A percentile compares a stretch with the other conserved stretches of the same genome.
phyloP scores from a whole-genome alignment of 1,140 invertebrate species.

The Drosophila ogumai region DNA sequence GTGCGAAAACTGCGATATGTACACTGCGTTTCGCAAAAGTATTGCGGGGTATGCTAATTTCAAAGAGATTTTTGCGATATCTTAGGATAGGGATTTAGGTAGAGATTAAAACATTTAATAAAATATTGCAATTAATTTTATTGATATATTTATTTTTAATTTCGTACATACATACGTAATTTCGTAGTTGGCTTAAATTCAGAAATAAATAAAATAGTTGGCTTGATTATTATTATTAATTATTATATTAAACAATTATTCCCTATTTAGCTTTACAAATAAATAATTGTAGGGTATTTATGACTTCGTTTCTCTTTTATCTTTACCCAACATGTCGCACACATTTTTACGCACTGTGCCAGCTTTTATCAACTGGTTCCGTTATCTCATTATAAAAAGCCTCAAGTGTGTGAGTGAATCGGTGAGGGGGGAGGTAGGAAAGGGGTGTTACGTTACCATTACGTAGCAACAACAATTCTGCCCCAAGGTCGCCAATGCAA shows the following conservation, averaged over 20 bases:
- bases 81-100: not conserved
- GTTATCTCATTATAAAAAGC: slow-evolving; percentile 63
- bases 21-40: slow-evolving; percentile 22
- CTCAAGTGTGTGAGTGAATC: slow-evolving; percentile 3
- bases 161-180: too few species aligned
- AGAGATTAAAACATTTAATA: too few species aligned
- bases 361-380: slow-evolving; percentile 57
- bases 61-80: not conserved
- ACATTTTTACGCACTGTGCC: slow-evolving; percentile 15
- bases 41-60: slow-evolving; percentile 4
- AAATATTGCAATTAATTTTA: too few species aligned
- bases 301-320: not conserved
- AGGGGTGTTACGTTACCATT: slow-evolving; percentile 2
- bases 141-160: too few species aligned
- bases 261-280: too few species aligned
- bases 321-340: slow-evolving; percentile 7
- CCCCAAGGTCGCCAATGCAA: slow-evolving; percentile 72
- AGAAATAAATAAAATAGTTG: too few species aligned
- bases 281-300: not conserved
- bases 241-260: too few species aligned
- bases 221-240: too few species aligned
- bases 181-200: too few species aligned
- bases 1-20: slow-evolving; percentile 30
- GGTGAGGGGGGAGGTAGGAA: not conserved
- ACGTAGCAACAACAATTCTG: slow-evolving; percentile 20